A percentile compares a stretch with the other conserved stretches of the same genome.
These are phyloP conservation scores for Danio kyathit DNA, from an alignment of 2,797 vertebrate species.

Conservation along the genomic window DNA sequence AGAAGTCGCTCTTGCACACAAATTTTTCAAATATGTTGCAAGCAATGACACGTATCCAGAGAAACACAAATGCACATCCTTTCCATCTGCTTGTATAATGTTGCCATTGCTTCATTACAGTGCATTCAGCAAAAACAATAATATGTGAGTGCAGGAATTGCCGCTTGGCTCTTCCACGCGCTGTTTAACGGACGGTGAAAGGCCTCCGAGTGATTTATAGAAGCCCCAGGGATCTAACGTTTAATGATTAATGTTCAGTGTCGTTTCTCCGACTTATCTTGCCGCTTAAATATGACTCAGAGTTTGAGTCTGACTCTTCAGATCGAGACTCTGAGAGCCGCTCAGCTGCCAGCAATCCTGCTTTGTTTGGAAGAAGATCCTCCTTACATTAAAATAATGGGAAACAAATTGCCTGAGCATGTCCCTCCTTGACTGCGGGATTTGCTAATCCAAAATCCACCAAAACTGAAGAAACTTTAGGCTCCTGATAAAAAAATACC, in stretches of 20 bases:
- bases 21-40: too few species aligned
- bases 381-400: conserved; percentile 72
- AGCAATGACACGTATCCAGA: too few species aligned
- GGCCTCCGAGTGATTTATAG: conserved; percentile 50
- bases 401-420: conserved; percentile 75
- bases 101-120: conserved; percentile 19
- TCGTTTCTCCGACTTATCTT: conserved; percentile 39
- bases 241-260: conserved; percentile 49
- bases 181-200: conserved; percentile 12
- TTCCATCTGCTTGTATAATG: neutral
- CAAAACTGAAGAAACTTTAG: conserved; percentile 37
- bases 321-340: conserved; percentile 57
- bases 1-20: too few species aligned
- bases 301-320: conserved; percentile 62
- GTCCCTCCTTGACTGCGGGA: conserved; percentile 63
- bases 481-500: too few species aligned
- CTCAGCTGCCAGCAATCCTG: conserved; percentile 63
- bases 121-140: conserved; percentile 39
- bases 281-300: conserved; percentile 39
- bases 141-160: conserved; percentile 12
- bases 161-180: conserved; percentile 22
- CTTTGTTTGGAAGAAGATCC: conserved; percentile 71
- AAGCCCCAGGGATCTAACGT: conserved; percentile 37
- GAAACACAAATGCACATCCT: too few species aligned
- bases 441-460: conserved; percentile 66